Conservation (phyloP, 2,797 vertebrate species). For the Triplophysa bombifrons region DNA sequence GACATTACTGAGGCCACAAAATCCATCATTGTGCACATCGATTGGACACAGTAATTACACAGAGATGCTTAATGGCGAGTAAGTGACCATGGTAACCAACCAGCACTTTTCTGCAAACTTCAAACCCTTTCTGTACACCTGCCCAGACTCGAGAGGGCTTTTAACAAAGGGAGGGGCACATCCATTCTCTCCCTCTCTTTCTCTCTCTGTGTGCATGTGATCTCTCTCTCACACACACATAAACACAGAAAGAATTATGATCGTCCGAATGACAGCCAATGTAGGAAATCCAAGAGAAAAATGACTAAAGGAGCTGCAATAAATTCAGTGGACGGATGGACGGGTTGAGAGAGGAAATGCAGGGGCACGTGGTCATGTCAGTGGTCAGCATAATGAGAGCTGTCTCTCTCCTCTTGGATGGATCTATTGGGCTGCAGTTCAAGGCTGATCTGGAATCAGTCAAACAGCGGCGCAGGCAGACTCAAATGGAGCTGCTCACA, state of each 20-base stretch:
- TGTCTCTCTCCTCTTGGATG: constrained; percentile 17
- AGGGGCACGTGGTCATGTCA: constrained; percentile 7
- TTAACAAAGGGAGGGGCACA: constrained; percentile 32
- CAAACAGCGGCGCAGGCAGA: constrained; percentile 41
- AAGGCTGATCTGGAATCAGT: constrained; percentile 49
- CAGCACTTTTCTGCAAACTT: constrained; percentile 50
- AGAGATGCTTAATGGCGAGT: constrained; percentile 47
- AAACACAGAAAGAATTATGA: neutral
- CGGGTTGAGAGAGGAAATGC: neutral
- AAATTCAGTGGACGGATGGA: neutral
- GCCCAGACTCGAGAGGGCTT: constrained; percentile 46
- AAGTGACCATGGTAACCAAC: constrained; percentile 57
- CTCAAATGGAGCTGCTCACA: constrained; percentile 33
- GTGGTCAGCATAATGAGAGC: constrained; percentile 36
- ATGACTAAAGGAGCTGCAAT: neutral
- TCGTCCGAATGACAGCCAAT: neutral
- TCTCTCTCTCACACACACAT: neutral
- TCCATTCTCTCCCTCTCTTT: constrained; percentile 11
- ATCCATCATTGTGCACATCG: constrained; percentile 43
- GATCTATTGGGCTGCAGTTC: constrained; percentile 22
- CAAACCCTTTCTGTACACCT: constrained; percentile 50
- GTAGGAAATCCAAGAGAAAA: neutral
- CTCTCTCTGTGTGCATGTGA: neutral
- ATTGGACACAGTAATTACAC: constrained; percentile 30
- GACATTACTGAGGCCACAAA: constrained; percentile 33